Base-by-base conservation (phyloP, 2,888 invertebrate species). In the Apoderus coryli region DNA sequence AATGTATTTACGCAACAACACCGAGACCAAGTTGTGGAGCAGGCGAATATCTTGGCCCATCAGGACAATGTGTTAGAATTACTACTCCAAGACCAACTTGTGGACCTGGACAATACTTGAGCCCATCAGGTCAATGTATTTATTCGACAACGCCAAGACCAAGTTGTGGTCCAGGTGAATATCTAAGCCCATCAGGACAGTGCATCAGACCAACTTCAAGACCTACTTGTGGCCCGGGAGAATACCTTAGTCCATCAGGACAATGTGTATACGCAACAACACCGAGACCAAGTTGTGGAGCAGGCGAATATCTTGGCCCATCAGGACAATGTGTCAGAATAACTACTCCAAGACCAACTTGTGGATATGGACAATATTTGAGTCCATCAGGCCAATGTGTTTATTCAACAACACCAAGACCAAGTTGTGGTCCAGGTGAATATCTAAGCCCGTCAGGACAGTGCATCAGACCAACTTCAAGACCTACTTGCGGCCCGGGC, bases 311-410 rank as follows among this genome's bases (percentile, higher is more conserved):
- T 10, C 27, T 25, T 12, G 29, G 29, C 12, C 36, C 36, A 9
- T 33, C 36, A 26, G 42, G 42, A 22, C 19, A 28, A 14, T 42
- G 41, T 15, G 16, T 25, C 16, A 14, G 11, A 27, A 16, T 31
- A 12, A 26, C 35, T 16, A 31, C 27, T 15, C 28, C 32, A 11
- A 22, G 34, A 25, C 31, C 31, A 6, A 26, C 10, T 19, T 10
- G 10, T n/a, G n/a, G n/a, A n/a, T n/a, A n/a, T n/a, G n/a, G n/a
- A n/a, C n/a, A n/a, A n/a, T n/a, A n/a, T n/a, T n/a, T n/a, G 13
- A 33, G 35, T 15, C 36, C 36, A 2, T 31, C 33, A 24, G 36
- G 36, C 22, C 31, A 24, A 14, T 38, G 38, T 14, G 29, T 35
- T 11, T 14, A 26, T n/a, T 16, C 29, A 6, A 16, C 9, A 11